Evolutionary conservation across 2,888 invertebrate genomes (phyloP).

Genomic region (Caenorhabditis sp.): DNA sequence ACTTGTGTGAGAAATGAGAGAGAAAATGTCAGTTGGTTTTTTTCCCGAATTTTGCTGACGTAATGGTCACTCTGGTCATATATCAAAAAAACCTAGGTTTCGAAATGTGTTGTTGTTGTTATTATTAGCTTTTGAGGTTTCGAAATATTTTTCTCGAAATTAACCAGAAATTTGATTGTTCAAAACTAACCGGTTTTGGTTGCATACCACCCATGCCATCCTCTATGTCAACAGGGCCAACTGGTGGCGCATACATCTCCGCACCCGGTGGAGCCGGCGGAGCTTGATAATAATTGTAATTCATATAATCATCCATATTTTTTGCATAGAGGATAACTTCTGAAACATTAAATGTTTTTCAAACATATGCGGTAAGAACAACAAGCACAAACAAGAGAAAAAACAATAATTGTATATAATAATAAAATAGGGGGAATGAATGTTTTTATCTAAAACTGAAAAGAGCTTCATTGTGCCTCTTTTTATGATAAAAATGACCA

Average conservation of each 20-base stretch:
- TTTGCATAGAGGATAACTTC: slow-evolving; percentile 33
- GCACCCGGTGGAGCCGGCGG: slow-evolving; percentile 11
- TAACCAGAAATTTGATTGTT: too few species aligned
- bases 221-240: slow-evolving; percentile 20
- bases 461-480: neutral
- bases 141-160: too few species aligned
- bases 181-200: slow-evolving; percentile 39
- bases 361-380: neutral
- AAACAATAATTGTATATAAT: slow-evolving; percentile 1
- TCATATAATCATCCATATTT: slow-evolving; percentile 44
- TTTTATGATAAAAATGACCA: neutral
- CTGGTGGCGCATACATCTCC: slow-evolving; percentile 30
- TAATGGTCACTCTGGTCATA: neutral
- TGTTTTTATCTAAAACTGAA: neutral
- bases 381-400: neutral
- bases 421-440: neutral
- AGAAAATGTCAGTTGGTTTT: neutral
- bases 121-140: too few species aligned
- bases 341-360: neutral
- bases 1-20: neutral
- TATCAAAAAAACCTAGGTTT: neutral
- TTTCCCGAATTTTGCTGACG: neutral
- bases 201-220: slow-evolving; percentile 26
- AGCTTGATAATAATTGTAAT: slow-evolving; percentile 30
- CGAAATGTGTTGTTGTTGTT: too few species aligned